These are phyloP conservation scores for Tetragonisca angustula DNA, from an alignment of 2,888 invertebrate genomes.

Conservation along the genomic window DNA sequence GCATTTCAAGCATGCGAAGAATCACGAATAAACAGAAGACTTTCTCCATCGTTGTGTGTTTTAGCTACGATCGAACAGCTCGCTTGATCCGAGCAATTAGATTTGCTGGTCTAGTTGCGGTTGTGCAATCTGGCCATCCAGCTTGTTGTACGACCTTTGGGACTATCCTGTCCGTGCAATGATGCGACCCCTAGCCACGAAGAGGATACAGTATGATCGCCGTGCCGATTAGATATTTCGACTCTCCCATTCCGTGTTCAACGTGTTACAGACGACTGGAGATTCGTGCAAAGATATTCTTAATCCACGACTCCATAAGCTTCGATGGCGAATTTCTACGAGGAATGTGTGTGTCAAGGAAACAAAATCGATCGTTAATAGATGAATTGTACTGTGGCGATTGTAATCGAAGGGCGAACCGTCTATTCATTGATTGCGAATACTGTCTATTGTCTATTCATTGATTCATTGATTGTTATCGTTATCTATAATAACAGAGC, in stretches of 20 bases:
- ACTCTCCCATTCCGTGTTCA: constrained; percentile 25
- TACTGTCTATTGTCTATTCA: neutral
- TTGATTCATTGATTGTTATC: too few relatives aligned
- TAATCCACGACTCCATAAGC: constrained; percentile 13
- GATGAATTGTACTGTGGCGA: neutral
- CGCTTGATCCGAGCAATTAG: constrained; percentile 62
- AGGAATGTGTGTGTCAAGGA: neutral
- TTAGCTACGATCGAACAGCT: constrained; percentile 34
- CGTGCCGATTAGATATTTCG: constrained; percentile 56
- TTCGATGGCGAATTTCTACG: neutral
- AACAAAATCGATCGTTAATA: neutral
- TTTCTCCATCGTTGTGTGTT: constrained; percentile 62
- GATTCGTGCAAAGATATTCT: constrained; percentile 47
- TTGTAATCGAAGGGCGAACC: neutral
- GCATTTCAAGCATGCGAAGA: neutral
- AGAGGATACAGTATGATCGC: constrained; percentile 46
- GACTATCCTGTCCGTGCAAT: constrained; percentile 39
- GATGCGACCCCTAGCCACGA: constrained; percentile 50
- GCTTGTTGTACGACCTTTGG: constrained; percentile 62
- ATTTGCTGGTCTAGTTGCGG: constrained; percentile 62
- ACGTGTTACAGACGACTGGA: constrained; percentile 2
- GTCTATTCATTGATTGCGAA: neutral
- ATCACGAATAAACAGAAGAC: constrained; percentile 49
- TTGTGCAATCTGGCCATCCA: constrained; percentile 63
- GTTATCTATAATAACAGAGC: too few relatives aligned